phyloP scores from a whole-genome alignment of 2,888 invertebrate genomes.

The Drosophila helvetica region DNA sequence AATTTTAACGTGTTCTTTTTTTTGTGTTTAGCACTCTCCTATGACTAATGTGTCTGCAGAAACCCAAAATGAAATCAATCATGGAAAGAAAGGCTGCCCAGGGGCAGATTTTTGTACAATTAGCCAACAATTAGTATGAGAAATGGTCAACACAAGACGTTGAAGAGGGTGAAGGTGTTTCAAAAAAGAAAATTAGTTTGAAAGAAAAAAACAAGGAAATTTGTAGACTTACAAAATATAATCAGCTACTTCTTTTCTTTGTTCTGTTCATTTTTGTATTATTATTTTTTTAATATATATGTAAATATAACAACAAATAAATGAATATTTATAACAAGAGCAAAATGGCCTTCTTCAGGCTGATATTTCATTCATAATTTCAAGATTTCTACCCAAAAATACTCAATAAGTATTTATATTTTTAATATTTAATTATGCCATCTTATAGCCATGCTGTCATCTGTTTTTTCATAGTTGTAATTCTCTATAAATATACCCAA shows the following conservation, averaged over 20 bases:
- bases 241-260: no score
- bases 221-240: no score
- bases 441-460: no score
- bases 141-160: background rate
- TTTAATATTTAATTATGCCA: no score
- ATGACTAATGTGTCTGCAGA: constrained; percentile 35
- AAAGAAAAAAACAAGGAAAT: background rate
- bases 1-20: constrained; percentile 48
- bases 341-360: no score
- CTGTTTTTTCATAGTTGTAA: background rate
- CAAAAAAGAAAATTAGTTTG: background rate
- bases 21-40: constrained; percentile 6
- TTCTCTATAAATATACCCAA: background rate
- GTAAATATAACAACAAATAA: no score
- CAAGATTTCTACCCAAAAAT: background rate
- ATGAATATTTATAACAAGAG: no score
- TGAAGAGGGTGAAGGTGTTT: background rate
- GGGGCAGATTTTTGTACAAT: constrained; percentile 42
- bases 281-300: no score
- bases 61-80: constrained; percentile 59
- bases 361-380: no score
- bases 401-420: background rate
- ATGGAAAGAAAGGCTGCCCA: constrained; percentile 27
- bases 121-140: constrained; percentile 29
- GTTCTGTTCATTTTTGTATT: no score